phyloP scores from a whole-genome alignment of 2,797 vertebrate species.

The Benthosema pterotum region DNA sequence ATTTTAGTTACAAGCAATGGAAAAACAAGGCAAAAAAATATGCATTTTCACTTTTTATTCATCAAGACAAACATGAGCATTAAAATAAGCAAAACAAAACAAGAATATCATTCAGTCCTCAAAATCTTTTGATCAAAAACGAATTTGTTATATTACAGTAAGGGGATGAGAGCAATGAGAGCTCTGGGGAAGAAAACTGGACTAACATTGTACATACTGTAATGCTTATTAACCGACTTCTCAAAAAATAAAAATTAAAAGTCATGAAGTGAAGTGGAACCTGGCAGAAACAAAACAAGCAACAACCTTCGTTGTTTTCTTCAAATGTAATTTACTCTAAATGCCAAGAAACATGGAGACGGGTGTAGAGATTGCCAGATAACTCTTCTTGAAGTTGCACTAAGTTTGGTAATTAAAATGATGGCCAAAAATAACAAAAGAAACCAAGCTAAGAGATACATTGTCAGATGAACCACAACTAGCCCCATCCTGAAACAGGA shows the following conservation, averaged over 20 bases:
- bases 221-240: slow-evolving; percentile 48
- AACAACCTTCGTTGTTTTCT: slow-evolving; percentile 71
- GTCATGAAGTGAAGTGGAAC: slow-evolving; percentile 62
- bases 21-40: slow-evolving; percentile 15
- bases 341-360: slow-evolving; percentile 72
- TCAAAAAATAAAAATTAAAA: slow-evolving; percentile 29
- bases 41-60: slow-evolving; percentile 73
- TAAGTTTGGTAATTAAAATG: slow-evolving; percentile 64
- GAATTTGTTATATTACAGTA: slow-evolving; percentile 74
- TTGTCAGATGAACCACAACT: slow-evolving; percentile 72
- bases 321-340: slow-evolving; percentile 65
- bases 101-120: slow-evolving; percentile 63
- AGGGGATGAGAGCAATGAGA: slow-evolving; percentile 61
- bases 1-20: background rate
- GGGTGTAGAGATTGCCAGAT: slow-evolving; percentile 61
- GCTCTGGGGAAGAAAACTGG: slow-evolving; percentile 57
- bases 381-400: slow-evolving; percentile 48
- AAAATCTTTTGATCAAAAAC: slow-evolving; percentile 70
- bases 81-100: slow-evolving; percentile 79
- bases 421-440: slow-evolving; percentile 50
- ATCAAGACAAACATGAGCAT: slow-evolving; percentile 79
- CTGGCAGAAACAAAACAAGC: slow-evolving; percentile 74
- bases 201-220: slow-evolving; percentile 70
- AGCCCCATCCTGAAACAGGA: slow-evolving; percentile 46
- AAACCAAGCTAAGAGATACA: slow-evolving; percentile 53